These are phyloP conservation scores for Cryptops parisi DNA, from an alignment of 2,888 invertebrate genomes.

Conservation along the genomic window DNA sequence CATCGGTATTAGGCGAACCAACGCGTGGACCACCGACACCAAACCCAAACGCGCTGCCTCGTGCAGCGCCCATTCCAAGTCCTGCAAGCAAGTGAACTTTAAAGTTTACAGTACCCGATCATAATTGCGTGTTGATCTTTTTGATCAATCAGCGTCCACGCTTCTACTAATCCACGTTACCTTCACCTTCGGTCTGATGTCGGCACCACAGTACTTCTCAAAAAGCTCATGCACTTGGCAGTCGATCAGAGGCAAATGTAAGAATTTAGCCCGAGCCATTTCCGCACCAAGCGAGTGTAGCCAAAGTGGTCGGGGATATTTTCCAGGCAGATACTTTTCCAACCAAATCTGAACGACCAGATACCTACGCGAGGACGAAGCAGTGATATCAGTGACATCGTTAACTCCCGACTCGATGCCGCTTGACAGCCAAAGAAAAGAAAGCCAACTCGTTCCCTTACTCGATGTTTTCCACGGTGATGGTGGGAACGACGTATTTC, in stretches of 20 bases:
- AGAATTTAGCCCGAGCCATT: slow-evolving; percentile 12
- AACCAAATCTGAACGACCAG: background rate
- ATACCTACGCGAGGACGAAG: too few relatives aligned
- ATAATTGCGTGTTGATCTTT: too few relatives aligned
- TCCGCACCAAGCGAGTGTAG: background rate
- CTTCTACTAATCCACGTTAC: too few relatives aligned
- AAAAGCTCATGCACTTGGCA: slow-evolving; percentile 9
- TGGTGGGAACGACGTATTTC: background rate
- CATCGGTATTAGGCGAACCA: slow-evolving; percentile 3
- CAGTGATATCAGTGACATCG: too few relatives aligned
- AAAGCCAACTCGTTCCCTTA: too few relatives aligned
- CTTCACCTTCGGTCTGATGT: too few relatives aligned
- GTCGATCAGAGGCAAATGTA: slow-evolving; percentile 9
- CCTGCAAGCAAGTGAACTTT: too few relatives aligned
- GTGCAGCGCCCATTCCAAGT: slow-evolving; percentile 9
- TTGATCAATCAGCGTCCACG: too few relatives aligned
- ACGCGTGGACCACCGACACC: slow-evolving; percentile 10
- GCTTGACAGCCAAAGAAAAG: too few relatives aligned
- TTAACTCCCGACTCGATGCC: too few relatives aligned
- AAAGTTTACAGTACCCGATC: too few relatives aligned
- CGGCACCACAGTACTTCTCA: slow-evolving; percentile 2
- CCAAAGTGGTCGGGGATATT: slow-evolving; percentile 6
- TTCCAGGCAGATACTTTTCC: background rate
- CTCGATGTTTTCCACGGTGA: too few relatives aligned
- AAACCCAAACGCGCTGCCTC: slow-evolving; percentile 6